Conservation (phyloP, 2,797 vertebrate genomes). For the Trachurus trachurus region DNA sequence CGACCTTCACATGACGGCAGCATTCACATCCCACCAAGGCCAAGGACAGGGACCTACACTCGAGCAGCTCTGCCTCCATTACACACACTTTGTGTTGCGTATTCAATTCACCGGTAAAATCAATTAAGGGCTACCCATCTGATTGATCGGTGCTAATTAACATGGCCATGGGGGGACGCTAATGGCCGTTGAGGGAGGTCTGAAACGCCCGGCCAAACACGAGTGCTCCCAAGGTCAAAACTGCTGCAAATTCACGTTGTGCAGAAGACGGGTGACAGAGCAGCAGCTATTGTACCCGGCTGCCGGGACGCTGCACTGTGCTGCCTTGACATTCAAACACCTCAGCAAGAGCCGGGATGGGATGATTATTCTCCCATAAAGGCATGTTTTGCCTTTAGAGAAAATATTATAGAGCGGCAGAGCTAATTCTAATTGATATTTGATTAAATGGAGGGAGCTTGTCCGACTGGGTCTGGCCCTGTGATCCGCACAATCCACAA, state of each 20-base stretch:
- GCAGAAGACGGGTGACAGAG: constrained; percentile 34
- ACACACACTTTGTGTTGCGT: constrained; percentile 46
- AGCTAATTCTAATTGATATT: constrained; percentile 38
- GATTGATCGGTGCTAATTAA: constrained; percentile 80
- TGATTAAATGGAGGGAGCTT: constrained; percentile 31
- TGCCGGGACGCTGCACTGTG: constrained; percentile 36
- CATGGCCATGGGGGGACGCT: constrained; percentile 60
- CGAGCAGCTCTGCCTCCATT: constrained; percentile 25
- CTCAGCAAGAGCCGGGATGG: constrained; percentile 7
- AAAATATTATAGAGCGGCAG: constrained; percentile 25
- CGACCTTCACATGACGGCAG: constrained; percentile 62
- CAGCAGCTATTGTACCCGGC: constrained; percentile 25
- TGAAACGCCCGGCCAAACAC: constrained; percentile 56
- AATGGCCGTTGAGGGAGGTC: constrained; percentile 65
- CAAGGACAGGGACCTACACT: constrained; percentile 50
- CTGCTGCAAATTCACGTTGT: constrained; percentile 54
- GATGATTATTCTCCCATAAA: constrained; percentile 40
- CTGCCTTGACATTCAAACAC: constrained; percentile 33
- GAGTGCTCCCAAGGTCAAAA: constrained; percentile 70
- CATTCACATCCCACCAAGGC: constrained; percentile 37
- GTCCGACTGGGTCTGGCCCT: constrained; percentile 25
- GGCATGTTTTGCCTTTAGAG: constrained; percentile 30
- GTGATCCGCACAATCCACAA: constrained; percentile 46
- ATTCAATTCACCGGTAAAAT: constrained; percentile 72
- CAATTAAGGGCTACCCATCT: constrained; percentile 71